phyloP scores from a whole-genome alignment of 2,797 vertebrate genomes.

The Triplophysa bombifrons region DNA sequence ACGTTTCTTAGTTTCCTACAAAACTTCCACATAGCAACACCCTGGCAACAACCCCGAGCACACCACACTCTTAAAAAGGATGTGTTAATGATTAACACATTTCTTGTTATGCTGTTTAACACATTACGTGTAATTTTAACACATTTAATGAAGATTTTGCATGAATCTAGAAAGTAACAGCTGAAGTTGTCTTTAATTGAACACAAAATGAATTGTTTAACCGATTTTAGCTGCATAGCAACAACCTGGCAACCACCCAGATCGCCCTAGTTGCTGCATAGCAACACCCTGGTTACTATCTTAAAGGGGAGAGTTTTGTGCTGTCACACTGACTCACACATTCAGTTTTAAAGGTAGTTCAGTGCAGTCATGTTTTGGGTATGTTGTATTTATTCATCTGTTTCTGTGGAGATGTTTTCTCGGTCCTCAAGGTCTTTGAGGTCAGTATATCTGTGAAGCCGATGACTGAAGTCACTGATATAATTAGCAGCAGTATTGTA shows the following conservation, averaged over 20 bases:
- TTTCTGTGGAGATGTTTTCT: neutral
- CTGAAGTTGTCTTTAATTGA: no score
- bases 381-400: slow-evolving; percentile 14
- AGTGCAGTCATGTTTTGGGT: slow-evolving; percentile 1
- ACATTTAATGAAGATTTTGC: no score
- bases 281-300: neutral
- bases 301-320: neutral
- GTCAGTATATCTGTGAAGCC: slow-evolving; percentile 32
- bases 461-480: slow-evolving; percentile 40
- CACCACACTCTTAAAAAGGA: neutral
- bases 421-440: slow-evolving; percentile 15
- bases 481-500: slow-evolving; percentile 45
- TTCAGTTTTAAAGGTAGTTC: neutral
- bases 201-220: no score
- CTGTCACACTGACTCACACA: no score
- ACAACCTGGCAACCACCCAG: neutral
- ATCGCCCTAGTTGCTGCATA: neutral
- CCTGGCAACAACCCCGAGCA: neutral
- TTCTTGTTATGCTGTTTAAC: no score
- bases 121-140: no score
- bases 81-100: no score
- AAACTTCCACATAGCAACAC: neutral
- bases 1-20: neutral
- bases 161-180: no score
- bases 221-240: neutral